These are phyloP conservation scores for Tympanoctomys barrerae DNA, from an alignment of 2,797 vertebrate genomes.

Conservation along the genomic window DNA sequence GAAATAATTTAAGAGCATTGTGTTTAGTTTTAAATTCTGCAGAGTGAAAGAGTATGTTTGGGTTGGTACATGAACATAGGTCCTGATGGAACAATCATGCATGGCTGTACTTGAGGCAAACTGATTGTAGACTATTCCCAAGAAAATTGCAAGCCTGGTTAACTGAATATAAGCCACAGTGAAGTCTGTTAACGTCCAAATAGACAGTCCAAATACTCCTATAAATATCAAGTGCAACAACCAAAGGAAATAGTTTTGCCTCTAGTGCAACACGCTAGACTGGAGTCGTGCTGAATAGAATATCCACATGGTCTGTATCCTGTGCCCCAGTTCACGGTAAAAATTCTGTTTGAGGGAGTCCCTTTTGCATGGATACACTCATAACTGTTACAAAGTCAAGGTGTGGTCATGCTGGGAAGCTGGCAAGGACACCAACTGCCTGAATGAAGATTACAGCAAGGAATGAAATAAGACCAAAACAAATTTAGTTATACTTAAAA, in stretches of 20 bases:
- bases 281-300: no score
- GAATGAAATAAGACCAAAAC: no score
- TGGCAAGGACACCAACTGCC: no score
- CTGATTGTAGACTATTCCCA: neutral
- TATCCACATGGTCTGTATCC: no score
- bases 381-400: neutral
- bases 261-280: neutral
- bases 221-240: neutral
- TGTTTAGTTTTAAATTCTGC: neutral
- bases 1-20: neutral
- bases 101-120: neutral
- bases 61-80: neutral
- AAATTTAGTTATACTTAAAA: no score
- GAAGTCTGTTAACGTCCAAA: no score
- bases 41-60: neutral
- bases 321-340: neutral
- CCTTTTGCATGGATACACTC: neutral
- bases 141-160: no score
- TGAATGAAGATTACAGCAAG: no score
- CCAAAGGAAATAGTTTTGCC: neutral
- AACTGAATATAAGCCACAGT: neutral
- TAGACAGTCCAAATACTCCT: neutral
- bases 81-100: neutral
- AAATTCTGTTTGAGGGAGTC: neutral
- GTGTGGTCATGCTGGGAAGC: no score